phyloP scores from a whole-genome alignment of 2,888 invertebrate species.

The Papilio gigon region DNA sequence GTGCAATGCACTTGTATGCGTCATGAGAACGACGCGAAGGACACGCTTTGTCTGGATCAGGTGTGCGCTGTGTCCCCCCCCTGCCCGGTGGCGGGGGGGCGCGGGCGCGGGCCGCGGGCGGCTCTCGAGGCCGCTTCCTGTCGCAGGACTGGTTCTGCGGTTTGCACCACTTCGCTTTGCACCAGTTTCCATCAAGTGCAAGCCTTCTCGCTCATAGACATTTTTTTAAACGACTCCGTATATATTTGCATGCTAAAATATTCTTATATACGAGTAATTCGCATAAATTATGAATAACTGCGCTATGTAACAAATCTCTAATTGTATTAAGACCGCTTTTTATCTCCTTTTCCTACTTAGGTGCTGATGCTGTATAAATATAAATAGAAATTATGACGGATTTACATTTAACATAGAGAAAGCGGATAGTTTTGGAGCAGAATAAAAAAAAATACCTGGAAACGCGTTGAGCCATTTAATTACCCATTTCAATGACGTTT shows the following conservation, averaged over 20 bases:
- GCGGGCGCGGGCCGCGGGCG: slow-evolving; percentile 46
- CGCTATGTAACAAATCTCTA: slow-evolving; percentile 36
- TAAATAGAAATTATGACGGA: slow-evolving; percentile 38
- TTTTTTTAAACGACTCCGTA: slow-evolving; percentile 51
- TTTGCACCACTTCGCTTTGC: slow-evolving; percentile 78
- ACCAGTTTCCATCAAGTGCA: slow-evolving; percentile 74
- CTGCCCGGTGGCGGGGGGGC: slow-evolving; percentile 43
- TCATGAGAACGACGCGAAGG: slow-evolving; percentile 71
- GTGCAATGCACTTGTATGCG: slow-evolving; percentile 80
- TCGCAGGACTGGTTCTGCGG: slow-evolving; percentile 77
- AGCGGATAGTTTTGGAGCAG: slow-evolving; percentile 30
- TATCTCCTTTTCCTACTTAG: slow-evolving; percentile 29
- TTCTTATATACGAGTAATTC: slow-evolving; percentile 40
- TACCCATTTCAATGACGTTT: background rate
- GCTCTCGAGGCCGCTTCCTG: slow-evolving; percentile 78
- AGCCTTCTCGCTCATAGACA: slow-evolving; percentile 66
- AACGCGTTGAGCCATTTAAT: slow-evolving; percentile 5
- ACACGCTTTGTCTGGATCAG: slow-evolving; percentile 81
- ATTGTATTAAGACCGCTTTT: slow-evolving; percentile 39
- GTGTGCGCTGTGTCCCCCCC: slow-evolving; percentile 62
- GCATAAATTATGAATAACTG: slow-evolving; percentile 42
- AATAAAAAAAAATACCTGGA: slow-evolving; percentile 13
- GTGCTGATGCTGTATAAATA: slow-evolving; percentile 30
- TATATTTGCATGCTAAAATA: slow-evolving; percentile 50
- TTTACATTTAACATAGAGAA: slow-evolving; percentile 39